Conservation (phyloP, 2,113 vertebrate genomes). For the Acrocephalus arundinaceus region DNA sequence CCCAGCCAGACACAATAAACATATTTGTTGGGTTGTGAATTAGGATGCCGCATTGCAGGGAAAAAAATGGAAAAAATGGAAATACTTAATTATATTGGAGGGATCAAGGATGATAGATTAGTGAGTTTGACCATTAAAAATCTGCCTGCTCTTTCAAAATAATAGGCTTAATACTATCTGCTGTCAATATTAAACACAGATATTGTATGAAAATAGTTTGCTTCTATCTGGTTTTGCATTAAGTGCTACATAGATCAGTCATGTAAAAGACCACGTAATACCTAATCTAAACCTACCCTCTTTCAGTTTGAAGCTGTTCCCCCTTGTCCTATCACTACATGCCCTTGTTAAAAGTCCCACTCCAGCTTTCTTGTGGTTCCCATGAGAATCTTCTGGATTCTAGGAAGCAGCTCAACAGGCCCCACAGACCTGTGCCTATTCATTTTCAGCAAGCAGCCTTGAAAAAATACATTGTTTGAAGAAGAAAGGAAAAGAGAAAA, state of each 20-base stretch:
- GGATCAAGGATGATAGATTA: neutral
- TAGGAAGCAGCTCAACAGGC: neutral
- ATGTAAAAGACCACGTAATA: neutral
- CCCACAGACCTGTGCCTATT: neutral
- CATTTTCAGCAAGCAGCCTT: neutral
- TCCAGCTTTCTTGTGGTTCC: too few relatives aligned
- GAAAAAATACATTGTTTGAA: neutral
- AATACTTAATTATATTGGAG: neutral
- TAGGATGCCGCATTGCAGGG: neutral
- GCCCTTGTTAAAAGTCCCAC: neutral
- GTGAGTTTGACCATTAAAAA: neutral
- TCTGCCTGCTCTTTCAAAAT: neutral
- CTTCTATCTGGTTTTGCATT: neutral
- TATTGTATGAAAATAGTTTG: neutral
- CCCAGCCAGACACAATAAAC: neutral
- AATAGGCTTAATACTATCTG: neutral
- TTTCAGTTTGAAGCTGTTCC: neutral
- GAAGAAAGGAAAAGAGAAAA: neutral
- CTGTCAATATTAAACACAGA: neutral
- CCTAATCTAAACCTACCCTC: neutral
- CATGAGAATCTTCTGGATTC: neutral
- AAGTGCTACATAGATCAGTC: neutral
- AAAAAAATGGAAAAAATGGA: neutral
- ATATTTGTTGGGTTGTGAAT: neutral
- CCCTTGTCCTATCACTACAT: neutral